Conservation (phyloP, 1,140 invertebrate species). For the Ips nitidus region DNA sequence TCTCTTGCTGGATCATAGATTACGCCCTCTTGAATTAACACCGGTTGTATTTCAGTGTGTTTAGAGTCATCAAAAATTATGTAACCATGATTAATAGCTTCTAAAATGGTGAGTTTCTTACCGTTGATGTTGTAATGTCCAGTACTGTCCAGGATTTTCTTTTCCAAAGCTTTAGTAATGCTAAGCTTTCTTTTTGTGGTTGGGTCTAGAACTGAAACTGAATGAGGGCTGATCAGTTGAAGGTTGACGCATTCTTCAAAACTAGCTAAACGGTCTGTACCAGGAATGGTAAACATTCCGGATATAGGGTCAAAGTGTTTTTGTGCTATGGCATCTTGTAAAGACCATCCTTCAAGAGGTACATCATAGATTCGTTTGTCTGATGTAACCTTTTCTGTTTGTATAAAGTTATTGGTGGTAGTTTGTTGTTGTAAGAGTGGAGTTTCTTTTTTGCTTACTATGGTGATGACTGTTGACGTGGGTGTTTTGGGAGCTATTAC, state of each 20-base stretch:
- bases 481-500: slow-evolving; percentile 38
- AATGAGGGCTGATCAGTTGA: slow-evolving; percentile 80
- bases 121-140: slow-evolving; percentile 68
- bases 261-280: slow-evolving; percentile 79
- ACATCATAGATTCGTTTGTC: slow-evolving; percentile 65
- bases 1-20: slow-evolving; percentile 76
- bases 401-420: slow-evolving; percentile 2
- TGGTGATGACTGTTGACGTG: slow-evolving; percentile 37
- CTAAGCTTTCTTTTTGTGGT: slow-evolving; percentile 69
- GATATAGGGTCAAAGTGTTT: slow-evolving; percentile 77
- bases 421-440: slow-evolving; percentile 5
- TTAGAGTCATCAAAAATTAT: slow-evolving; percentile 58
- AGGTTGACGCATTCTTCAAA: slow-evolving; percentile 86
- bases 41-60: not conserved
- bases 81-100: slow-evolving; percentile 72
- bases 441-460: slow-evolving; percentile 38
- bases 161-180: slow-evolving; percentile 73
- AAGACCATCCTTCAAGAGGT: slow-evolving; percentile 79
- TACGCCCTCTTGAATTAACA: slow-evolving; percentile 60
- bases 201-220: slow-evolving; percentile 76
- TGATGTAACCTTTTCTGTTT: slow-evolving; percentile 52
- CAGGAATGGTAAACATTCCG: slow-evolving; percentile 85
- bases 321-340: slow-evolving; percentile 75
- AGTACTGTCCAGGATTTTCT: slow-evolving; percentile 73
- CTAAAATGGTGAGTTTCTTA: slow-evolving; percentile 70